Conservation (phyloP, 2,797 vertebrate genomes). For the Trichosurus vulpecula region DNA sequence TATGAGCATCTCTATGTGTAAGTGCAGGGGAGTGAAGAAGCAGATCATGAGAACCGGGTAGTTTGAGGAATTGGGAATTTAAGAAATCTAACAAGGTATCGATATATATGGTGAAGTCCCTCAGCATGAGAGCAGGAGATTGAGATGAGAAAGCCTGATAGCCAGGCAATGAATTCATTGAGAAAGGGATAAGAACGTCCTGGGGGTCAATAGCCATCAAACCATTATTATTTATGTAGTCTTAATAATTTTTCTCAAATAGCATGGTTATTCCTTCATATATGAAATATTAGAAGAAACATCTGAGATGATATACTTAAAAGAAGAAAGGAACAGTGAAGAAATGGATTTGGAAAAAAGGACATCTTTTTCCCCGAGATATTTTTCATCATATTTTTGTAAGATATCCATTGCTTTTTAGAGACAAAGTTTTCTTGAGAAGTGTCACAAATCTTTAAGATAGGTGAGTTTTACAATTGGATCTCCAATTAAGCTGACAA, state of each 20-base stretch:
- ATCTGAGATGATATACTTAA: neutral
- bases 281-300: neutral
- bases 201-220: neutral
- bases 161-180: neutral
- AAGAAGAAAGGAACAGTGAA: neutral
- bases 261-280: neutral
- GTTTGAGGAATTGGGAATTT: neutral
- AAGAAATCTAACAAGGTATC: neutral
- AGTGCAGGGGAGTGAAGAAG: neutral
- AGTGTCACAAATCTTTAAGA: neutral
- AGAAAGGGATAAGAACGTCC: neutral
- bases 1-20: neutral
- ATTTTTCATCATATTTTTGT: neutral
- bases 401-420: neutral
- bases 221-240: neutral
- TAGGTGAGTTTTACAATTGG: neutral
- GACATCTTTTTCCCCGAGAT: neutral
- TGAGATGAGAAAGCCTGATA: neutral
- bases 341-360: neutral
- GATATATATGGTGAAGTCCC: neutral
- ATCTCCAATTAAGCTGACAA: conserved; percentile 56
- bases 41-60: neutral
- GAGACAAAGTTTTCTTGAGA: neutral
- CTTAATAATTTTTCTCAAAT: neutral
- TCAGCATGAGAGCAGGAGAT: neutral